A percentile compares a stretch with the other conserved stretches of the same genome.
phyloP scores from a whole-genome alignment of 2,888 invertebrate species.

The Stenoptilia bipunctidactyla region DNA sequence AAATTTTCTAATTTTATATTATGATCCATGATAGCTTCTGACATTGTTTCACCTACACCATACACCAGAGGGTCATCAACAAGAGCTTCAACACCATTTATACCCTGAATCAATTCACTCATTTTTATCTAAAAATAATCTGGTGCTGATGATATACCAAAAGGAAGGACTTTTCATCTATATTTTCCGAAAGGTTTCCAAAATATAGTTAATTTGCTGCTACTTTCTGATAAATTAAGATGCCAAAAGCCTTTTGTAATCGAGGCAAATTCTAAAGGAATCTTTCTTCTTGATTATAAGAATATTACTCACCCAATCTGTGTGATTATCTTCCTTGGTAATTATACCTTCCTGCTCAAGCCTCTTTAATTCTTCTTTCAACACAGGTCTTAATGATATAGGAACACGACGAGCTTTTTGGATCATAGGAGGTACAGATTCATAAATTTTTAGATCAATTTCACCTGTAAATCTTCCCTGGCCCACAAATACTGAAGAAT shows the following conservation, averaged over 20 bases:
- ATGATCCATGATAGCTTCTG: not conserved
- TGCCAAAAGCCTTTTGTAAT: constrained; percentile 11
- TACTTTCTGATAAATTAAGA: constrained; percentile 5
- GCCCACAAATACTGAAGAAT: constrained; percentile 8
- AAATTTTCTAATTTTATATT: not conserved
- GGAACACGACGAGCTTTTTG: constrained; percentile 9
- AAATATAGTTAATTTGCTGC: constrained; percentile 9
- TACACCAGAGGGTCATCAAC: not conserved
- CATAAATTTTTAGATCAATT: constrained; percentile 4
- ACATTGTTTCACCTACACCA: not conserved
- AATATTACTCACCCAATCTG: constrained; percentile 9
- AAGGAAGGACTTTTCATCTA: constrained; percentile 5
- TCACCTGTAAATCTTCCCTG: constrained; percentile 6
- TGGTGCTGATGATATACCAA: constrained; percentile 3
- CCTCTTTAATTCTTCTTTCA: constrained; percentile 9
- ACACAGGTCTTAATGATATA: constrained; percentile 3
- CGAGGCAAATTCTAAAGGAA: constrained; percentile 11
- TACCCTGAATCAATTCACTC: not conserved
- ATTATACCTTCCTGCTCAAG: constrained; percentile 11
- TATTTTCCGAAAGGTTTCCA: constrained; percentile 9
- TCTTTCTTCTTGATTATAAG: constrained; percentile 6
- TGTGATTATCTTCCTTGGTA: constrained; percentile 4
- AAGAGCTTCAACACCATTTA: not conserved
- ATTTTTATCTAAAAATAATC: constrained; percentile 4
- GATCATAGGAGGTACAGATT: constrained; percentile 5